Base-by-base conservation (phyloP, 2,888 invertebrate species). In the Thymelicus lineola region DNA sequence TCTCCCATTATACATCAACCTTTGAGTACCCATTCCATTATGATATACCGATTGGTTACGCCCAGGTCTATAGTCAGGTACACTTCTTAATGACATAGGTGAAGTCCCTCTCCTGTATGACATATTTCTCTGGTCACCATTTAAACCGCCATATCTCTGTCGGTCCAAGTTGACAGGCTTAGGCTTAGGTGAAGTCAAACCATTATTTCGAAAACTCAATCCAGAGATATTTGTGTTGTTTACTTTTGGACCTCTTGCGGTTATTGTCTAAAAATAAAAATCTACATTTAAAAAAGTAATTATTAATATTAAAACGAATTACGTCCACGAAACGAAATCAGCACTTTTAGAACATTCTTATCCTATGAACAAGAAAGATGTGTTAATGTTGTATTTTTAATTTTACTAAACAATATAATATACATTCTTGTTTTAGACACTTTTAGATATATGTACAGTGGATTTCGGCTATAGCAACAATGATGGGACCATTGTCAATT, bases 1-100 rank as follows among this genome's bases (percentile, higher is more conserved):
- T 80, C 88, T 83, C 9, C 83, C 84, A 82, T 84, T 85, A 57
- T 77, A 78, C 28, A 83, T 76, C 0, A 88, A 87, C 64, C 81
- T 80, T 14, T 83, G 84, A 42, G 83, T 83, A 68, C 80, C 76
- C 75, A 81, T 81, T 12, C 80, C 80, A 68, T 76, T 73, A 20
- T 73, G 76, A 73, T 83, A 77, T 46, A 75, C 38, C 1, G 81
- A 78, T 55, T 77, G 78, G 48, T 81, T 79, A 63, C 80, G 82
- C 70, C 82, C 83, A 7, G 79, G 78, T 2, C 82, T 76, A 55
- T 79, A 74, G 48, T 83, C 82, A 50, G 80, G 82, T 6, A 82
- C 82, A 74, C 87, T 89, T 55, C 75, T 75, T 28, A 84, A 64
- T 0, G 86, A 89, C 83, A 82, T 81, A 3, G 88, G 86, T 3